These are phyloP conservation scores for Megalonaias nervosa DNA, from an alignment of 1,140 invertebrate genomes.

Conservation along the genomic window DNA sequence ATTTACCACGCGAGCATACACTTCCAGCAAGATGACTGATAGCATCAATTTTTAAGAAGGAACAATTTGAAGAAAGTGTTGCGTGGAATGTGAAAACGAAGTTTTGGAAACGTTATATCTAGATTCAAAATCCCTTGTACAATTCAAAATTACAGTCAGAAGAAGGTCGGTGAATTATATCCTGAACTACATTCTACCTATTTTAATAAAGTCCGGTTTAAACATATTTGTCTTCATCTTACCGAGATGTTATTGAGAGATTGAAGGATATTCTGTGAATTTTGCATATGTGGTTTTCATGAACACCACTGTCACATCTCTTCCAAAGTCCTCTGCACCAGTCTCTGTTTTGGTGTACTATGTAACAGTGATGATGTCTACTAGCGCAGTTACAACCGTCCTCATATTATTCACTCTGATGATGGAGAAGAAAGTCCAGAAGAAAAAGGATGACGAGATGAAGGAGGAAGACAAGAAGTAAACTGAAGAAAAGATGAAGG, in stretches of 20 bases:
- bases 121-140: too few species aligned
- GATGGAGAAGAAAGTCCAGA: too few species aligned
- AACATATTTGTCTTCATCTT: constrained; percentile 13
- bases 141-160: background rate
- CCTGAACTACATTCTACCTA: constrained; percentile 8
- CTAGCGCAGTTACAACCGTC: background rate
- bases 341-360: background rate
- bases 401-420: too few species aligned
- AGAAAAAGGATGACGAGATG: too few species aligned
- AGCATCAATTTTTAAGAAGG: too few species aligned
- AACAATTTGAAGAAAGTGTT: too few species aligned
- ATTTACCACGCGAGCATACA: too few species aligned
- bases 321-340: background rate
- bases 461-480: too few species aligned
- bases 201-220: constrained; percentile 1
- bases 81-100: too few species aligned
- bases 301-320: background rate
- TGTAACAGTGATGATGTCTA: background rate
- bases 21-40: too few species aligned
- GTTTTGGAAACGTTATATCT: too few species aligned
- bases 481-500: too few species aligned
- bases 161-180: constrained; percentile 1
- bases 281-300: constrained; percentile 8
- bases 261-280: constrained; percentile 7
- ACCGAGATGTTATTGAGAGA: constrained; percentile 7